A percentile compares a stretch with the other conserved stretches of the same genome.
These are phyloP conservation scores for Platalea minor DNA, from an alignment of 2,797 vertebrate genomes.

Conservation along the genomic window DNA sequence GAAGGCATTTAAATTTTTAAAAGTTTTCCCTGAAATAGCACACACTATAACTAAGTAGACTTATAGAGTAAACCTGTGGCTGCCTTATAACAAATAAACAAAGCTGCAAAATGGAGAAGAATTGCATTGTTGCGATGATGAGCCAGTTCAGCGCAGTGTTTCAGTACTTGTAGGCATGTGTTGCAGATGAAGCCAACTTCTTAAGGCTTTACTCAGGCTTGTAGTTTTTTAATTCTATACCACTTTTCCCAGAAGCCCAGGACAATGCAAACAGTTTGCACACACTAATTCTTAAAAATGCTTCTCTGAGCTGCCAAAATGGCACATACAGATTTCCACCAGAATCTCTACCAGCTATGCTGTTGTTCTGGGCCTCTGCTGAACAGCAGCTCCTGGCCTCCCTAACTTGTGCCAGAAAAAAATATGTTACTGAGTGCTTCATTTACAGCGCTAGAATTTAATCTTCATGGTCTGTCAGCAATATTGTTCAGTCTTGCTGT, in stretches of 20 bases:
- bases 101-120: neutral
- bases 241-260: neutral
- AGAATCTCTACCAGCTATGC: neutral
- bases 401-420: neutral
- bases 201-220: neutral
- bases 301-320: neutral
- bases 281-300: neutral
- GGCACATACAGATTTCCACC: neutral
- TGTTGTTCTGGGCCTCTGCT: neutral
- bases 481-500: neutral
- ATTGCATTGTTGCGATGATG: no score
- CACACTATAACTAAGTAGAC: neutral
- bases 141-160: neutral
- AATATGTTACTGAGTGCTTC: neutral
- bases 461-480: neutral
- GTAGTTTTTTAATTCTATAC: neutral
- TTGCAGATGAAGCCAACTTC: neutral
- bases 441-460: neutral
- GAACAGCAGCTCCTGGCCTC: neutral
- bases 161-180: neutral
- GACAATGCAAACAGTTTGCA: neutral
- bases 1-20: neutral
- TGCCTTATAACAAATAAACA: neutral
- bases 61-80: neutral
- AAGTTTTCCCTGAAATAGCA: neutral